Conservation (phyloP, 2,888 invertebrate genomes). For the Kryphioiulus occultus region DNA sequence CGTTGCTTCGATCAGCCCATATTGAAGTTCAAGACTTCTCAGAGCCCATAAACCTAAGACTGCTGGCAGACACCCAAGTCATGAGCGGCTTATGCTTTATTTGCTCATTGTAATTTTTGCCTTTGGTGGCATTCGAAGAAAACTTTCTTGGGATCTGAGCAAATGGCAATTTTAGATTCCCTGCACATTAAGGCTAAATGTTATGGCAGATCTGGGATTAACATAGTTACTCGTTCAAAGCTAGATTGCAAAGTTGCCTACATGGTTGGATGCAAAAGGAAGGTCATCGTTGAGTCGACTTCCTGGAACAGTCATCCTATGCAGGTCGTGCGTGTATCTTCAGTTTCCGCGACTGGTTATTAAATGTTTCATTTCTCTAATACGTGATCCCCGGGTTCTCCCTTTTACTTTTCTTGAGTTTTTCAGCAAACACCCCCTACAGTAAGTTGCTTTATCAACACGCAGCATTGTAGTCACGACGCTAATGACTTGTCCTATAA, state of each 20-base stretch:
- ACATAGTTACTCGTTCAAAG: neutral
- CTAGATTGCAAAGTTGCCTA: neutral
- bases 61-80: neutral
- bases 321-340: neutral
- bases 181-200: neutral
- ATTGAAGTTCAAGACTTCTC: neutral
- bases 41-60: neutral
- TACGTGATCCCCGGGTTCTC: neutral
- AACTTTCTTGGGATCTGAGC: neutral
- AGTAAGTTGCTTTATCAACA: neutral
- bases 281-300: neutral
- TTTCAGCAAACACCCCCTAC: neutral
- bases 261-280: neutral
- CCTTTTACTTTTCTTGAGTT: neutral
- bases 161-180: neutral
- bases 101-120: constrained; percentile 10
- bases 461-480: neutral
- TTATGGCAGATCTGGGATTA: neutral
- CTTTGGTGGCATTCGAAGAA: neutral
- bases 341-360: neutral
- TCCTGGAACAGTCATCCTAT: neutral
- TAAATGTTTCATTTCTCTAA: neutral
- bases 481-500: neutral
- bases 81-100: neutral
- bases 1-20: neutral